Evolutionary conservation across 2,797 vertebrate genomes (phyloP), one percentile per base, ranked within the genome.

Genomic region (Leuciscus waleckii): DNA sequence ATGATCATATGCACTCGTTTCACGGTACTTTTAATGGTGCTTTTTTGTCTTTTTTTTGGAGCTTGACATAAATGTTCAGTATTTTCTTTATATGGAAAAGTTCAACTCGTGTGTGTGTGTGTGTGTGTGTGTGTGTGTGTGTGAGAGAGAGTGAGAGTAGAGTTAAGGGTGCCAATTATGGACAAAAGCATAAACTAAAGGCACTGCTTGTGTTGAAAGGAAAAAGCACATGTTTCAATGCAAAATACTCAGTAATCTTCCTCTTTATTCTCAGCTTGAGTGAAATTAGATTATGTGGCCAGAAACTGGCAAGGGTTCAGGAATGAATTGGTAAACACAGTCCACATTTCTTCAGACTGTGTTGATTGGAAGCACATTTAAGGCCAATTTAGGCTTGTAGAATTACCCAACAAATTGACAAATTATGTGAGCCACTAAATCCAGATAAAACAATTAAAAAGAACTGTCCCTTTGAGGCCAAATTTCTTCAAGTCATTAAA

Each of bases 341-440:
- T 29, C 7, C 2, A 29, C 43, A 46, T 29, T 82, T 39, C 75
- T 74, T 49, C 17, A n/a, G 17, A 14, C 54, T 11, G 21, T 32
- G 37, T 43, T 67, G 41, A 51, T 19, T 75, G 70, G 21, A 83
- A 49, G 21, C 69, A 76, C n/a, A 84, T 70, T 56, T 82, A 19
- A 82, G 61, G 67, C 79, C 49, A 88, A 69, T 26, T 83, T 46
- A 43, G 5, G 35, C 17, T 43, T 68, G 83, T 73, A 79, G 88
- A 85, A 41, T 85, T 85, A 78, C 14, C 89, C 39, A 86, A 74
- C 49, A 92, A 92, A 90, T 71, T 89, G 67, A 61, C 82, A 90
- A 88, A 87, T 89, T 85, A 58, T 67, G 11, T 10, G 26, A 71
- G 7, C 39, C 21, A 75, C 54, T 35, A 58, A 73, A 84, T 71